Base-by-base conservation (phyloP, 2,113 vertebrate genomes). In the Oryzias melastigma region DNA sequence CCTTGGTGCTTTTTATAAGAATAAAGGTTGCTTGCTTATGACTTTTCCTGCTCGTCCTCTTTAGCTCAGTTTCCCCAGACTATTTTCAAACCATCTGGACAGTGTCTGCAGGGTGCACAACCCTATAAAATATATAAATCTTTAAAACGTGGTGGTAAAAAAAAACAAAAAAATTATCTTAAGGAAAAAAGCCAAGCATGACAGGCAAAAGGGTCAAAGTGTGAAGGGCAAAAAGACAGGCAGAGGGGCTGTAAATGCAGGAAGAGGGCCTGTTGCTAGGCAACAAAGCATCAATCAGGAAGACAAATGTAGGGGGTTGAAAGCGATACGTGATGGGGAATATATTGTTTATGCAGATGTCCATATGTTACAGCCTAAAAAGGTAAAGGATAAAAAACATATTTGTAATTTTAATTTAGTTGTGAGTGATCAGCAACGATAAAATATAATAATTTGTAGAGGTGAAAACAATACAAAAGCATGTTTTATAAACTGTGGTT, bases 201-300 rank as follows among this genome's bases (percentile, higher is more conserved):
- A 12, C 17, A 52, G 62, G 20, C 17, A 40, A 60, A 19, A 12
- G 14, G 52, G 78, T 73, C 50, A 76, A 68, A 80, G 72, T 68
- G 63, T 53, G 66, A 44, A 73, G 66, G 72, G 29, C 59, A 82
- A 70, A 62, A 44, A 52, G 66, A n/a, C 41, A 45, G 52, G 49
- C 65, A 51, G 63, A 52, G 62, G 27, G 62, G 51, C 20, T 47
- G 46, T 18, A 47, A 16, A 50, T 35, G 49, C 61, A 82, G 75
- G 70, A 35, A 77, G 77, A 76, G 68, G 70, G 49, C 63, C 62
- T n/a, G 88, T 91, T 87, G 84, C 89, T 75, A 78, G 75, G 89
- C 78, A 85, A 91, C 89, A 72, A 68, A 69, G 47, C 75, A 67
- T 77, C 68, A 71, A 65, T 79, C 65, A 46, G 22, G 22, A 52